Conservation (phyloP, 2,113 vertebrate species). For the Equus quagga region DNA sequence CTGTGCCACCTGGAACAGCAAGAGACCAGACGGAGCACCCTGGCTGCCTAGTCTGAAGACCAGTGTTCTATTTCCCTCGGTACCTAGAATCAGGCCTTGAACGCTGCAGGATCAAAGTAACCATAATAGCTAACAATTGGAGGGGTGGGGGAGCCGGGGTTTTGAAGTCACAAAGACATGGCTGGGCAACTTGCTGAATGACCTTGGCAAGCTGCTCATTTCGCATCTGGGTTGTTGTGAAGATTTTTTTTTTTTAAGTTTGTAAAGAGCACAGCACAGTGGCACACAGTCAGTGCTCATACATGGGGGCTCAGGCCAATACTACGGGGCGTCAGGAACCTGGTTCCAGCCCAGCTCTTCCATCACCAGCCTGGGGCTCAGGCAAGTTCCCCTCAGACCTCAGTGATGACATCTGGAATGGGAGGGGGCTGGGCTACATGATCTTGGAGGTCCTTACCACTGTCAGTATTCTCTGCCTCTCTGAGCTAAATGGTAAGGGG, state of each 20-base stretch:
- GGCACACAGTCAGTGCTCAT: not conserved
- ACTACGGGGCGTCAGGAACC: not conserved
- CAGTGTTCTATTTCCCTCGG: not conserved
- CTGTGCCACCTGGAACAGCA: not conserved
- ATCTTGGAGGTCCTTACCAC: not conserved
- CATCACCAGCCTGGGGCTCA: not conserved
- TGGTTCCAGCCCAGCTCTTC: not conserved
- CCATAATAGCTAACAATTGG: not conserved
- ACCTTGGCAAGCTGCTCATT: not conserved
- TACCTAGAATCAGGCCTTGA: not conserved
- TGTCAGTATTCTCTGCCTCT: not conserved
- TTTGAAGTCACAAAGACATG: not conserved
- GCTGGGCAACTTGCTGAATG: not conserved
- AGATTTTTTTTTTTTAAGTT: not conserved
- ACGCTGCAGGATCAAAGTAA: not conserved
- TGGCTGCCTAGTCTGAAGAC: not conserved
- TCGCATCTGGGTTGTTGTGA: not conserved
- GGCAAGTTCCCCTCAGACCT: not conserved
- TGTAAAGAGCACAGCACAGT: not conserved
- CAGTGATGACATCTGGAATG: not conserved
- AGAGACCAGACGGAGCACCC: not conserved
- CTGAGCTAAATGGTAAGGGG: not conserved
- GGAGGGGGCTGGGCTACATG: not conserved
- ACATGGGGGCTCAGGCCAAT: not conserved
- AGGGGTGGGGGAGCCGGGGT: not conserved